Base-by-base conservation (phyloP, 1,140 invertebrate genomes). In the Psix sp. region DNA sequence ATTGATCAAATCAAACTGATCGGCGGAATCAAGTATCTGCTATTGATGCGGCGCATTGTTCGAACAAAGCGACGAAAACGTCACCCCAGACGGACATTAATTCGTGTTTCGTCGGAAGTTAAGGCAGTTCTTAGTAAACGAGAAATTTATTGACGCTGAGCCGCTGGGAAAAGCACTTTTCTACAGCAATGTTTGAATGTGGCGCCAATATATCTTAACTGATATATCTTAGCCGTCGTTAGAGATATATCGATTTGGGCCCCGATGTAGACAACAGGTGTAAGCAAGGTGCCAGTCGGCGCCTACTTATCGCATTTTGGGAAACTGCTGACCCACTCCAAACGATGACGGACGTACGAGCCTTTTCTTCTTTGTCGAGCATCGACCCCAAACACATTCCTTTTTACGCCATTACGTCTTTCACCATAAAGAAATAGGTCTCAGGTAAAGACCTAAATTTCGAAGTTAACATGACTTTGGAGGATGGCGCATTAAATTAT, bases 11-110 rank as follows among this genome's bases (percentile, higher is more conserved):
- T 77, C 31, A 75, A 57, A 73, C 76, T 80, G 81, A 82, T 85
- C 81, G 76, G 76, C 78, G 68, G 80, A 84, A 81, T 85, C 82
- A 78, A 82, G 80, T 84, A 79, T 84, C 82, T 80, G 1, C 68
- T 71, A 74, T 81, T 78, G 74, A 78, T 51, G 21, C 15, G 42
- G 6, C 3, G 5, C 26, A 43, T 43, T 73, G 26, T 54, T 1
- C 4, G 40, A 6, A 60, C 9, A 46, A 54, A 26, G 36, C 24
- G 24, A 45, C 3, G 21, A 26, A 40, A 49, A 35, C 35, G 33
- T 26, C 17, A 13, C 24, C 15, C 9, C 11, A 38, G 33, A 52
- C 16, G 13, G 29, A 26, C 39, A 38, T 39, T 20, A 33, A 59
- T 43, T 57, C 21, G 5, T 29, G 18, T 66, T 52, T 40, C 45